Evolutionary conservation across 2,113 vertebrate genomes (phyloP), one percentile per base, ranked within the genome.

Genomic region (Dipodomys ordii): DNA sequence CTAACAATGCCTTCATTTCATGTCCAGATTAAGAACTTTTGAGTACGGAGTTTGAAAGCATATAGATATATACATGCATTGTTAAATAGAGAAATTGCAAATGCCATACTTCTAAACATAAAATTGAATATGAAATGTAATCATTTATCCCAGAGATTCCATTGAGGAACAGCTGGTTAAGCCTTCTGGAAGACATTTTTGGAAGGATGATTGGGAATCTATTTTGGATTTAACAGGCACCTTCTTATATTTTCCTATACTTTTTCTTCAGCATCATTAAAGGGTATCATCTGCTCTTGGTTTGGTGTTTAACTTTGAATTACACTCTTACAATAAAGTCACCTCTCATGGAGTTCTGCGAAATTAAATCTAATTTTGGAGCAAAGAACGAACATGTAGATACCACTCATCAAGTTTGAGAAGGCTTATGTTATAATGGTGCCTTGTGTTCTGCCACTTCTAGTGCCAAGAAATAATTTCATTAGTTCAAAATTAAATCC

Each of bases 151-250:
- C 90, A 95, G 74, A 96, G 44, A 86, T 90, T 88, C 79, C 88
- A 93, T 95, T 97, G 93, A 93, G 91, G 90, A 97, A 95, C 96
- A 97, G 90, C 96, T 97, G 97, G 73, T 91, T 85, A 95, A 95
- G 23, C 97, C 96, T 97, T 97, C 95, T 97, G 97, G 95, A 95
- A 94, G 88, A 92, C 92, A 88, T 90, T 96, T 95, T 95, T 95
- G 93, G 95, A 95, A 96, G 69, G 92, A 96, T 93, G 86, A 97
- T 94, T 96, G 94, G 92, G 92, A 96, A 82, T 96, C 94, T 96
- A 96, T 97, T 97, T 96, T 96, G 81, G 87, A 93, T 87, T 25
- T 90, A 87, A 78, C 90, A 96, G 74, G 39, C 90, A 95, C 73
- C 86, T 95, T 90, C 71, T 95, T 96, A 79, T 86, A 84, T 78